Evolutionary conservation across 1,140 invertebrate species (phyloP), one percentile per base, ranked within the genome.

Genomic region (Homarus americanus): DNA sequence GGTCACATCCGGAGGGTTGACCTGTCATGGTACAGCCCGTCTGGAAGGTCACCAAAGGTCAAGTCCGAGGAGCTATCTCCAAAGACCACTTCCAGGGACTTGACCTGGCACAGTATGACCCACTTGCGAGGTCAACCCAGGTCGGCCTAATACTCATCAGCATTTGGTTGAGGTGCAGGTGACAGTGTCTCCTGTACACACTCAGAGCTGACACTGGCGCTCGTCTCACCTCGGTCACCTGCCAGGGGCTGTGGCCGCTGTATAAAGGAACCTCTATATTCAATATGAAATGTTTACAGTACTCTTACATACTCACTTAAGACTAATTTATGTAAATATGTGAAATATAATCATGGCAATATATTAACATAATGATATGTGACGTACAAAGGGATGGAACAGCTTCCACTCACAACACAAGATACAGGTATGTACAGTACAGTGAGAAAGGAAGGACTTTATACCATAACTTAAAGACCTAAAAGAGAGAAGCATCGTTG

Each of bases 291-390:
- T 69, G 63, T 32, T 69, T 69, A 69, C n/a, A 66, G 28, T 4
- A 4, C 63, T 4, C 28, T 28, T n/a, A 66, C 28, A 69, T 69
- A 69, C 63, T 69, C 63, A 69, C 63, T 69, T 69, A 69, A 9
- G 63, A 69, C 24, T 32, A 69, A 12, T 69, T 69, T 69, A 28
- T 69, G 63, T 69, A 69, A 69, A 69, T 69, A 28, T 69, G 63
- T 69, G 63, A 69, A 69, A 69, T 69, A 69, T 69, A 69, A 69
- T 69, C 2, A 32, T 69, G 4, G 12, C 63, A 69, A 69, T 32
- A 69, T 69, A 28, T 69, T 28, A 69, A 69, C 63, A 32, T 32
- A 69, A 58, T 69, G 63, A 69, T 69, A 69, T 69, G 63, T 69
- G 63, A 69, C 15, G n/a, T 69, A 69, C 24, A 69, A 69, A 69